Percentiles rank a stretch among this genome's conserved stretches.
These are phyloP conservation scores for Aphaenogaster rudis DNA, from an alignment of 1,140 invertebrate species.

Conservation along the genomic window DNA sequence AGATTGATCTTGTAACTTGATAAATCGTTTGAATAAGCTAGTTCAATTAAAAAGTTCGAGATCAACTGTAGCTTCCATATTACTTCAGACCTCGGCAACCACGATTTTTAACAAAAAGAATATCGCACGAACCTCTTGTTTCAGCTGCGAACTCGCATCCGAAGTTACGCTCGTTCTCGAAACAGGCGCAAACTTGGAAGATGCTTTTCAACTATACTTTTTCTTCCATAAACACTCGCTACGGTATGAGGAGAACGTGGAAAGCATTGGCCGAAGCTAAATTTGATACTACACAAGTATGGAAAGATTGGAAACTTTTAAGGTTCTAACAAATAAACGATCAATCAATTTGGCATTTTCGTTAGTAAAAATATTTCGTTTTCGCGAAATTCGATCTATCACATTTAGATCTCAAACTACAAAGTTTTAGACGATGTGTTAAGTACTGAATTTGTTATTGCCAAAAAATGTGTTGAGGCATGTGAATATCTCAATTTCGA, in stretches of 20 bases:
- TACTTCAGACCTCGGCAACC: conserved; percentile 33
- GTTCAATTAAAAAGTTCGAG: conserved; percentile 47
- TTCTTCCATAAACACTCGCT: conserved; percentile 27
- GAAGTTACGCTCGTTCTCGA: conserved; percentile 43
- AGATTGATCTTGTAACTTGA: neutral
- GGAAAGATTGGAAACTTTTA: conserved; percentile 29
- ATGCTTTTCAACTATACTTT: conserved; percentile 29
- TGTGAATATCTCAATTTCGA: neutral
- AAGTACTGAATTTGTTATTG: neutral
- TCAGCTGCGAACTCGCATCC: neutral
- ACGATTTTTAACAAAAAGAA: conserved; percentile 19
- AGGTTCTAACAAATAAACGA: conserved; percentile 9
- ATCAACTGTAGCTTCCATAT: conserved; percentile 22
- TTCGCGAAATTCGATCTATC: neutral
- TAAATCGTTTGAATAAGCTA: conserved; percentile 20
- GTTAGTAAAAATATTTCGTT: neutral
- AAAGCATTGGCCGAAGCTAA: neutral
- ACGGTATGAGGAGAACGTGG: neutral
- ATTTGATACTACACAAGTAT: conserved; percentile 44
- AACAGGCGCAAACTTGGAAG: conserved; percentile 39
- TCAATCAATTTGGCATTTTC: neutral
- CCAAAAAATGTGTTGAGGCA: neutral
- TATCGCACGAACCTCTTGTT: conserved; percentile 27
- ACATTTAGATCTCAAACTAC: neutral
- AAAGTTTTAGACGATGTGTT: neutral